A percentile compares a stretch with the other conserved stretches of the same genome.
Evolutionary conservation across 2,113 vertebrate species (phyloP).

Genomic region (Lagopus leucura): DNA sequence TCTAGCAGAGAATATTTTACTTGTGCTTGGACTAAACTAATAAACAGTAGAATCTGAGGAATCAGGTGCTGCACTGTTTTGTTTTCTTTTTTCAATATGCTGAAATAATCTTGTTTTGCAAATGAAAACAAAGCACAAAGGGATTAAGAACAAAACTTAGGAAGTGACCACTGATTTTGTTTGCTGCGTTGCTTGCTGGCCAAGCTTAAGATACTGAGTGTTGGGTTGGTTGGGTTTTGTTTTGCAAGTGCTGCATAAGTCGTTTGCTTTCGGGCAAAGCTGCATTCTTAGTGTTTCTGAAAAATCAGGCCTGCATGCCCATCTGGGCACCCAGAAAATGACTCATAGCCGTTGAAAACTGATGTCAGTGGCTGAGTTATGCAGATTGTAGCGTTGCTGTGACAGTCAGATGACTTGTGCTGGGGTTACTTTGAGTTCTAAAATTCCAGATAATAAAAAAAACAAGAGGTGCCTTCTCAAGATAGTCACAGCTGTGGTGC

Average conservation of each 20-base stretch:
- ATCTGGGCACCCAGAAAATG: constrained; percentile 3
- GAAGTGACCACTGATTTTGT: constrained; percentile 51
- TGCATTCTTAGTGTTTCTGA: not conserved
- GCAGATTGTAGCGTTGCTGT: not conserved
- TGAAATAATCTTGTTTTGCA: constrained; percentile 52
- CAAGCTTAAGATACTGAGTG: not conserved
- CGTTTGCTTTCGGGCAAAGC: not conserved
- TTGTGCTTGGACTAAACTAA: constrained; percentile 50
- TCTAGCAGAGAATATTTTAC: not conserved
- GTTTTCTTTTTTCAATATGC: not conserved
- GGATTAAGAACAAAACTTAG: constrained; percentile 41
- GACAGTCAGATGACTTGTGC: not conserved
- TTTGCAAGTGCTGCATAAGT: not conserved
- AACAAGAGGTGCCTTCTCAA: not conserved
- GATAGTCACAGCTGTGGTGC: not conserved
- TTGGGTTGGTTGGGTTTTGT: not conserved
- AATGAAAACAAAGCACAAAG: constrained; percentile 60
- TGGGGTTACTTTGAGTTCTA: not conserved
- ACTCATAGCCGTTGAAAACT: not conserved
- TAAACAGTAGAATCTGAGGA: constrained; percentile 48
- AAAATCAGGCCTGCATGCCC: not conserved
- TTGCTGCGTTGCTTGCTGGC: constrained; percentile 41
- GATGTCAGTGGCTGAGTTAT: not conserved
- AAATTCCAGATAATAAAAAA: not conserved
- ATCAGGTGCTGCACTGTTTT: not conserved